A percentile compares a stretch with the other conserved stretches of the same genome.
These are phyloP conservation scores for Eidolon dupreanum DNA, from an alignment of 2,797 vertebrate genomes.

Conservation along the genomic window DNA sequence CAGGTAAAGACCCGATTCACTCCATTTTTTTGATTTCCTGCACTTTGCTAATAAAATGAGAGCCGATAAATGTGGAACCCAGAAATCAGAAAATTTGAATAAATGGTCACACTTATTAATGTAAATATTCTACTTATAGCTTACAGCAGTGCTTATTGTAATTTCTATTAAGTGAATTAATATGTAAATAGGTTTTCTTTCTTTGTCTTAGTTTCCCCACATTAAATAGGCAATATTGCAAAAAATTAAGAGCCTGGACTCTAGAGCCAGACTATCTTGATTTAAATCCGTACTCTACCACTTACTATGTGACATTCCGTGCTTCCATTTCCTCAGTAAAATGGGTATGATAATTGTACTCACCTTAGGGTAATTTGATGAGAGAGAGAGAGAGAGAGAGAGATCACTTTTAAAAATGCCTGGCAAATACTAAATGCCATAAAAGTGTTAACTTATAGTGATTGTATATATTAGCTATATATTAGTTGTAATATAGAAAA, in stretches of 20 bases:
- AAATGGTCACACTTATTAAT: not conserved
- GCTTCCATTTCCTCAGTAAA: not conserved
- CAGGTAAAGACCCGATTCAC: not conserved
- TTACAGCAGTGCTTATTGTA: not conserved
- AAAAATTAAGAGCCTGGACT: not conserved
- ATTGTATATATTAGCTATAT: not conserved
- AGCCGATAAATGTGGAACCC: not conserved
- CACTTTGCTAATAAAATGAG: not conserved
- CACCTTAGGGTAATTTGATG: not conserved
- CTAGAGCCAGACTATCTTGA: not conserved
- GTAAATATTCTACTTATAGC: not conserved
- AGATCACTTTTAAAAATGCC: not conserved
- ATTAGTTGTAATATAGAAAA: slow-evolving; percentile 9
- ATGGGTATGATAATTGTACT: not conserved
- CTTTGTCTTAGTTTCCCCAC: not conserved
- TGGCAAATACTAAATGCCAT: not conserved
- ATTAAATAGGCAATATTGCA: not conserved
- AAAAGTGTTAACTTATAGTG: not conserved
- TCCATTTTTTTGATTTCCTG: not conserved
- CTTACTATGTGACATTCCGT: not conserved
- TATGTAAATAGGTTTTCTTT: slow-evolving; percentile 19
- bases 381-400: too few species aligned
- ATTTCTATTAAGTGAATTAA: slow-evolving; percentile 33
- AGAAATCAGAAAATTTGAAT: slow-evolving; percentile 36
- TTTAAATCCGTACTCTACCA: not conserved